A percentile compares a stretch with the other conserved stretches of the same genome.
phyloP scores from a whole-genome alignment of 2,113 vertebrate species.

The Ceyx melanurus region DNA sequence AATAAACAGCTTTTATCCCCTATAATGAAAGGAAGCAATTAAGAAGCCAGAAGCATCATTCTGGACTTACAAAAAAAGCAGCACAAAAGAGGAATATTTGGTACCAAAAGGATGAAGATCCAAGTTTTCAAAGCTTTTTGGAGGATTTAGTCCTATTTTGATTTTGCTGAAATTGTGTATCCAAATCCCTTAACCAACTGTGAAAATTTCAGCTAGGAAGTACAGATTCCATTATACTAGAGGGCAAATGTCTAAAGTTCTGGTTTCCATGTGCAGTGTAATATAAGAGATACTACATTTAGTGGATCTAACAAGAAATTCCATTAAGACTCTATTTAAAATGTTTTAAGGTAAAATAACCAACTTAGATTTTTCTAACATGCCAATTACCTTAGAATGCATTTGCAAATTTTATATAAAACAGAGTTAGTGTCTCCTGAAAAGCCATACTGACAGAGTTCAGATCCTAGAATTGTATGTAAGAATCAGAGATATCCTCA shows the following conservation, averaged over 20 bases:
- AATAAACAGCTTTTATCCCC: background rate
- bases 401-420: background rate
- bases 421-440: background rate
- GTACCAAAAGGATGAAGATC: background rate
- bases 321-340: background rate
- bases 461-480: background rate
- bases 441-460: background rate
- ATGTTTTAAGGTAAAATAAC: background rate
- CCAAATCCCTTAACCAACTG: background rate
- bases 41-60: background rate
- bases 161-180: background rate
- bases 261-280: background rate
- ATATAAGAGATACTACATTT: background rate
- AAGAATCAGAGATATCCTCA: background rate
- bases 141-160: background rate
- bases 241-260: background rate
- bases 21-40: background rate
- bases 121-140: background rate
- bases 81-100: background rate
- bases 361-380: background rate
- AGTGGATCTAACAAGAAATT: background rate
- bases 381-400: background rate
- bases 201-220: background rate
- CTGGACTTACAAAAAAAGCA: background rate
- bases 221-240: background rate